Evolutionary conservation across 1,140 invertebrate species (phyloP).

Genomic region (Ectropis grisescens): DNA sequence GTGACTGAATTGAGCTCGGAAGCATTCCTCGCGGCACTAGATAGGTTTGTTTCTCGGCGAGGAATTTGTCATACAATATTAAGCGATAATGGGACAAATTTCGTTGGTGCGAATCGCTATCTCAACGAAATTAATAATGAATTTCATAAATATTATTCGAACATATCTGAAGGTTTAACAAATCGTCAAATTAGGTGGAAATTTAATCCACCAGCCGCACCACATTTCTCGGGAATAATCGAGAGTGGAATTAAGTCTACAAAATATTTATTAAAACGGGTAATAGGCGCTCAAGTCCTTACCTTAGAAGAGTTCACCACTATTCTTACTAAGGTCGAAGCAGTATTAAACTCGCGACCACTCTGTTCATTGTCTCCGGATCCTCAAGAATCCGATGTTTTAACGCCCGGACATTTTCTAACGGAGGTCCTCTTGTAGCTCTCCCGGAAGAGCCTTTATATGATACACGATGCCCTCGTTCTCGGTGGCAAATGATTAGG

Average conservation of each 20-base stretch:
- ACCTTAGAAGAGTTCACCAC: slow-evolving; percentile 19
- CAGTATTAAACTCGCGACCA: slow-evolving; percentile 33
- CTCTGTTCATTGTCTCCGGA: too few species aligned
- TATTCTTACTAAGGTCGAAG: slow-evolving; percentile 17
- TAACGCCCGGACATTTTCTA: too few species aligned
- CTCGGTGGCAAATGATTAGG: too few species aligned
- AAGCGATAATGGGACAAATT: slow-evolving; percentile 50
- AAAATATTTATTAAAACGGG: slow-evolving; percentile 20
- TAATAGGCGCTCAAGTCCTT: slow-evolving; percentile 9
- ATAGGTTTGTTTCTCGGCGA: slow-evolving; percentile 43
- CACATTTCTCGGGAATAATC: slow-evolving; percentile 20
- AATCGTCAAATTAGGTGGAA: slow-evolving; percentile 11
- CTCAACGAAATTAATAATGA: slow-evolving; percentile 11
- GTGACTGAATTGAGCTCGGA: slow-evolving; percentile 42
- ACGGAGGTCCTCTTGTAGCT: too few species aligned
- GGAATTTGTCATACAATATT: slow-evolving; percentile 33
- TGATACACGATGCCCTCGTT: too few species aligned
- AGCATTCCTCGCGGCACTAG: slow-evolving; percentile 40
- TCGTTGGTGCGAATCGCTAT: slow-evolving; percentile 24
- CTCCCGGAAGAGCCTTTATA: too few species aligned
- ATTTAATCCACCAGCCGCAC: slow-evolving; percentile 3
- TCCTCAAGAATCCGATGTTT: too few species aligned
- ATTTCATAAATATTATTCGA: slow-evolving; percentile 5
- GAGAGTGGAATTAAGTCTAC: slow-evolving; percentile 34
- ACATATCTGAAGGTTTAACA: slow-evolving; percentile 3